Evolutionary conservation across 2,888 invertebrate species (phyloP), one percentile per base, ranked within the genome.

Genomic region (Drosophila lacicola): DNA sequence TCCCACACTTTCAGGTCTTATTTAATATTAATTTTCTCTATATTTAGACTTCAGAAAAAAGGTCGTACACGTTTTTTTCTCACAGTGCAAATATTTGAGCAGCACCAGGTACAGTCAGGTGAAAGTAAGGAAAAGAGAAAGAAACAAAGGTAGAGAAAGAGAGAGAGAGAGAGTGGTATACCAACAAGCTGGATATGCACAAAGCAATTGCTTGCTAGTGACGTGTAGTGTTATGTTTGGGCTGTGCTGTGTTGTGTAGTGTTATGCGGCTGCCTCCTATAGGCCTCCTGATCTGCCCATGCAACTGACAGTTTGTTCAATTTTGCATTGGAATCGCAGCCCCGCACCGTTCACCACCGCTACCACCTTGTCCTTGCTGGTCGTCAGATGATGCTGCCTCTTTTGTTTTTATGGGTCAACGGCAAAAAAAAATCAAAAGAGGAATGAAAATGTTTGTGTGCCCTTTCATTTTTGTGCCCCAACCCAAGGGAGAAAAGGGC

Each of bases 261-360:
- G 62, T 49, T 61, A 62, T 65, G 62, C 57, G 55, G 45, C 66
- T 61, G 42, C 17, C 17, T 17, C 17, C 17, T 53, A 33, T 62
- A 47, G 68, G 50, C 47, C 37, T 41, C 51, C 37, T 63, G 55
- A 69, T 62, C 62, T 57, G 53, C 53, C 53, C 58, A 47, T 83
- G 88, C 83, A 80, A 70, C 71, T 82, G 88, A 80, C 88, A 80
- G 86, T 70, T 78, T 78, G 86, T 74, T 83, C 68, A 82, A 85
- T 88, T 88, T 79, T 82, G 80, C 80, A 88, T 79, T 72, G 75
- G 55, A 62, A 69, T 56, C 60, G 54, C 62, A 39, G 13, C 53
- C 19, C 14, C 41, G 39, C 62, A 42, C 11, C 41, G 33, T 42
- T 21, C 53, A n/a, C n/a, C n/a, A n/a, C n/a, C 49, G 58, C 55